Conservation (phyloP, 2,113 vertebrate genomes). For the Hyperopisus bebe region DNA sequence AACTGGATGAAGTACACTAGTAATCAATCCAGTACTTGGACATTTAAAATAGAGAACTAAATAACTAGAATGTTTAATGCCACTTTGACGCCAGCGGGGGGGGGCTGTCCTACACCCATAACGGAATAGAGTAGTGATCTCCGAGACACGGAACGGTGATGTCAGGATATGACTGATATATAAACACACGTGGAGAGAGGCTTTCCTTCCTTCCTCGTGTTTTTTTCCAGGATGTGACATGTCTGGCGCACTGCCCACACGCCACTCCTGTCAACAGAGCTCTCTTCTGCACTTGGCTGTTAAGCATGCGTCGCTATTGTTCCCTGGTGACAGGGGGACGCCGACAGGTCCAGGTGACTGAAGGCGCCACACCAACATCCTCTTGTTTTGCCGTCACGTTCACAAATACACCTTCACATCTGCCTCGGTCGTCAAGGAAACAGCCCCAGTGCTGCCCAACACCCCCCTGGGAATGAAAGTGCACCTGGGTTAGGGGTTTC, state of each 20-base stretch:
- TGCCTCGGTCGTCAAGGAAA: not conserved
- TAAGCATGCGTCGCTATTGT: not conserved
- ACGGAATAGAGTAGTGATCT: not conserved
- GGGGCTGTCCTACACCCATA: not conserved
- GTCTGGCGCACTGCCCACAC: not conserved
- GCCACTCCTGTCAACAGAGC: not conserved
- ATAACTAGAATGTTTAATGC: not conserved
- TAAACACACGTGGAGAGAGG: not conserved
- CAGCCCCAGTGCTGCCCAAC: not conserved
- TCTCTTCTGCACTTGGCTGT: not conserved
- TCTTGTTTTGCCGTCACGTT: not conserved
- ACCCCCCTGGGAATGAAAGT: not conserved
- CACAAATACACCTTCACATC: constrained; percentile 3
- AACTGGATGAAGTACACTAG: not conserved
- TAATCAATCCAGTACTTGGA: too few relatives aligned
- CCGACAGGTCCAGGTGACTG: too few relatives aligned
- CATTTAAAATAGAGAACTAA: not conserved
- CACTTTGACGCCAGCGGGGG: too few relatives aligned
- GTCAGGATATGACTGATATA: not conserved
- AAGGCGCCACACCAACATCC: not conserved
- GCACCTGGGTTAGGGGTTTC: constrained; percentile 7
- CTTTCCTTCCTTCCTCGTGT: constrained; percentile 10
- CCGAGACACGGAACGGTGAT: not conserved
- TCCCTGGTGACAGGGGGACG: not conserved
- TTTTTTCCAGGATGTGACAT: not conserved